Evolutionary conservation across 2,888 invertebrate species (phyloP).

Genomic region (Isotomurus palustris): DNA sequence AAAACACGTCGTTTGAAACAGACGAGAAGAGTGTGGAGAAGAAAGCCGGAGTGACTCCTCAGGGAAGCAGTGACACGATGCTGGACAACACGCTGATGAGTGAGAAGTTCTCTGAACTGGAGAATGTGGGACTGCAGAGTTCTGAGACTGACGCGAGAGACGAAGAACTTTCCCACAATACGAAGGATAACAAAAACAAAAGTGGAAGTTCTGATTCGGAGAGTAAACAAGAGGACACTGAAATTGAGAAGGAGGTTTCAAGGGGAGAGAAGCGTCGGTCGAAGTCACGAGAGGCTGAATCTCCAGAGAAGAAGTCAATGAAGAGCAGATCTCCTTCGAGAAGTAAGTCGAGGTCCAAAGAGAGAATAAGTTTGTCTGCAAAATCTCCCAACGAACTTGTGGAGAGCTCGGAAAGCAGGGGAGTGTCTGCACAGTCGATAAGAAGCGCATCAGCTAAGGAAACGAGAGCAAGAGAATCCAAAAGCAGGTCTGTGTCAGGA

Average conservation of each 20-base stretch:
- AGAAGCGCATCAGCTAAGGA: too few relatives aligned
- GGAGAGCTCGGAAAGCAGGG: neutral
- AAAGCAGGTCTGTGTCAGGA: too few relatives aligned
- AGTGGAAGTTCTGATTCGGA: slow-evolving; percentile 4
- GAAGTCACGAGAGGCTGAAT: neutral
- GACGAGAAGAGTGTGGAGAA: slow-evolving; percentile 8
- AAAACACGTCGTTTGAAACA: too few relatives aligned
- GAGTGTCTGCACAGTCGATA: too few relatives aligned
- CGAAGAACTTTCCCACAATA: slow-evolving; percentile 19
- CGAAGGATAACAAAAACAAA: slow-evolving; percentile 14
- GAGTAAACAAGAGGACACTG: neutral
- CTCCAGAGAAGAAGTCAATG: neutral
- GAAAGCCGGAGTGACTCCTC: slow-evolving; percentile 5
- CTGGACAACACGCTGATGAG: slow-evolving; percentile 31
- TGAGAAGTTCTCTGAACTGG: slow-evolving; percentile 33
- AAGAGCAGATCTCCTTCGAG: neutral
- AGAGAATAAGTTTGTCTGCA: neutral
- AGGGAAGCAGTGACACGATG: slow-evolving; percentile 31
- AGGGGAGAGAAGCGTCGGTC: slow-evolving; percentile 10
- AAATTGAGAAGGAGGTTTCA: neutral
- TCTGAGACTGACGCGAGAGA: slow-evolving; percentile 31
- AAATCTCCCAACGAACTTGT: neutral
- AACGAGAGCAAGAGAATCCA: too few relatives aligned
- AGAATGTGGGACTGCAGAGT: slow-evolving; percentile 32
- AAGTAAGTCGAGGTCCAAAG: neutral